phyloP scores from a whole-genome alignment of 2,113 vertebrate species.

The Eira barbara region DNA sequence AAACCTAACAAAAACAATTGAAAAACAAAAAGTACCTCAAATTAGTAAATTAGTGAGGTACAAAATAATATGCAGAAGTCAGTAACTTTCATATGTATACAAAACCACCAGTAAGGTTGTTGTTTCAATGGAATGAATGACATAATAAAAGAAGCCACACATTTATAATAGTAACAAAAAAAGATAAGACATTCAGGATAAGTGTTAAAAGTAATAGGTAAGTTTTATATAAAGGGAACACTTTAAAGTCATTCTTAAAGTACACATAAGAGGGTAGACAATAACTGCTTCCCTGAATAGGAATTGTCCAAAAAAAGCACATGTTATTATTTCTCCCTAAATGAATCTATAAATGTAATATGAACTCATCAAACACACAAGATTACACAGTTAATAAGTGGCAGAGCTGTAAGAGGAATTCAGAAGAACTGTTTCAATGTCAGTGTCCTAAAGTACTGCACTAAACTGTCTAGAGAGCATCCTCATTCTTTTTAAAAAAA shows the following conservation, averaged over 20 bases:
- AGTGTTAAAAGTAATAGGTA: background rate
- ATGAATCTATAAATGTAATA: background rate
- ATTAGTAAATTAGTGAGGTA: background rate
- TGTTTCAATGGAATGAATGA: background rate
- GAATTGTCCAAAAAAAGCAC: background rate
- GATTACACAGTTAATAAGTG: background rate
- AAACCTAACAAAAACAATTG: background rate
- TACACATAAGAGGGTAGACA: background rate
- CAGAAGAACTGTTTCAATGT: background rate
- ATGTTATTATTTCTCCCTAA: background rate
- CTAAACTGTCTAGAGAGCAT: background rate
- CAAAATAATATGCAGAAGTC: background rate
- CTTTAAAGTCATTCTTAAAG: background rate
- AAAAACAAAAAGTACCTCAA: background rate
- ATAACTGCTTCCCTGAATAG: background rate
- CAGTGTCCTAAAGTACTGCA: background rate
- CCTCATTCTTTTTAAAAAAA: background rate
- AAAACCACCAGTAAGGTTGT: background rate
- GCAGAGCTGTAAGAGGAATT: background rate
- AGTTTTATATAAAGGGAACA: background rate
- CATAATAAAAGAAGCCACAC: background rate
- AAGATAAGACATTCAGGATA: background rate
- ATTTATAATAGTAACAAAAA: background rate
- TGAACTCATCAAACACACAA: background rate
- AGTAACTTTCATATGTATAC: background rate